phyloP scores from a whole-genome alignment of 1,140 invertebrate genomes.

The Macrosteles quadrilineatus region DNA sequence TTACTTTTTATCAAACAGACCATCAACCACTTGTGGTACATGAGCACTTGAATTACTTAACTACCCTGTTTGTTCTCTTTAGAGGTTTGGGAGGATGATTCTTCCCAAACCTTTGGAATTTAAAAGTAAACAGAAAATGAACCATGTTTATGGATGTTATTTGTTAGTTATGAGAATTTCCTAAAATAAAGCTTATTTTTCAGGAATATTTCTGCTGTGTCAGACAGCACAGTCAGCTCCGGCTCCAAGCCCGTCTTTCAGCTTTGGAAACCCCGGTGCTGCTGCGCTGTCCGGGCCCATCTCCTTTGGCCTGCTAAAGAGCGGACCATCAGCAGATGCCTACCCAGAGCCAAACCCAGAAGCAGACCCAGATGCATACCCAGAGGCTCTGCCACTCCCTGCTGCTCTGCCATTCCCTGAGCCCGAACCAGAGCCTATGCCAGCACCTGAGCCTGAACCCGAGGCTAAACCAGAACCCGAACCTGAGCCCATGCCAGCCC shows the following conservation, averaged over 20 bases:
- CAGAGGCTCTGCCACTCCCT: neutral
- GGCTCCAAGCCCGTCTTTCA: neutral
- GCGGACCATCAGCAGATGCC: neutral
- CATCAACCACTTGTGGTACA: too few species aligned
- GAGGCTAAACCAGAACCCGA: neutral
- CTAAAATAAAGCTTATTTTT: too few species aligned
- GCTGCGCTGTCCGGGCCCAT: neutral
- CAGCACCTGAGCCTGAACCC: neutral
- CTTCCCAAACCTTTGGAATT: too few species aligned
- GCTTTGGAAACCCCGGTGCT: neutral
- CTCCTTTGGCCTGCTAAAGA: too few species aligned
- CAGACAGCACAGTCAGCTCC: neutral
- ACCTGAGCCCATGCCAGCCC: neutral
- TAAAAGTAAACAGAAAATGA: too few species aligned
- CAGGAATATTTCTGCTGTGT: constrained; percentile 1
- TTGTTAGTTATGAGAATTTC: too few species aligned
- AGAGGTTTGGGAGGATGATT: too few species aligned
- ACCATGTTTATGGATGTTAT: too few species aligned
- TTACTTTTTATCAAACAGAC: too few species aligned
- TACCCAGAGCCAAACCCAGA: neutral
- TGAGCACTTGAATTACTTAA: too few species aligned
- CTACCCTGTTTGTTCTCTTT: too few species aligned
- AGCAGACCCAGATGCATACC: neutral
- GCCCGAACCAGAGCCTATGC: neutral
- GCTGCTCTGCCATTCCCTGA: neutral